Evolutionary conservation across 2,113 vertebrate species (phyloP).

Genomic region (Hippopotamus amphibius): DNA sequence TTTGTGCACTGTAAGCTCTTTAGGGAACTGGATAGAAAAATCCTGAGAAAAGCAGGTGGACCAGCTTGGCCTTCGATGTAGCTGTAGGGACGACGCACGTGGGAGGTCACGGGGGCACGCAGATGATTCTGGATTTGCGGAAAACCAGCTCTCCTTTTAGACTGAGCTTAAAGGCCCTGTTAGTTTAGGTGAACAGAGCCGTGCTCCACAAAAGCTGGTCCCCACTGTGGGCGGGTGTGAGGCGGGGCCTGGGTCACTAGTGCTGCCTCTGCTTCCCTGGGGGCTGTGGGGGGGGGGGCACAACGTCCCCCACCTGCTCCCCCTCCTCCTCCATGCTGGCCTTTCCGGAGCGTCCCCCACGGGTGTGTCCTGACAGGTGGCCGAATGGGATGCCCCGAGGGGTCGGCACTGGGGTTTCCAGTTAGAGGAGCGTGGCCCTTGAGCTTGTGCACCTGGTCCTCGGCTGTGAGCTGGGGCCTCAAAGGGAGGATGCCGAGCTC

Average conservation of each 20-base stretch:
- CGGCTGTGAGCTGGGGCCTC: not conserved
- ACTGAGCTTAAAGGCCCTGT: not conserved
- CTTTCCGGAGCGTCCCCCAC: not conserved
- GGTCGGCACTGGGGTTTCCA: not conserved
- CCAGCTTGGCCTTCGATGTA: fast-evolving
- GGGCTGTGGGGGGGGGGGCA: not conserved
- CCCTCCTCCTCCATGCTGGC: not conserved
- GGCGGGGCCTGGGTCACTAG: not conserved
- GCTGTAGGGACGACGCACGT: not conserved
- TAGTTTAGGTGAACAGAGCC: not conserved
- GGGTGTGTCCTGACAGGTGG: not conserved
- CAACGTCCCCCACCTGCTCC: not conserved
- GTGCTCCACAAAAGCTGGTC: not conserved
- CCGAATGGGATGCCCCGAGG: not conserved
- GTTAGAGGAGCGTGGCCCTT: not conserved
- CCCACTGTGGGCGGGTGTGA: not conserved
- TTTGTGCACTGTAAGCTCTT: not conserved
- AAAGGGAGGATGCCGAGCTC: not conserved
- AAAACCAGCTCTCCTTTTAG: not conserved
- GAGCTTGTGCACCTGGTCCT: not conserved
- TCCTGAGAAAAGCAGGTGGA: not conserved
- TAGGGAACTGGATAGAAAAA: not conserved
- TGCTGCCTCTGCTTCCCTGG: not conserved
- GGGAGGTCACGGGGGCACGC: not conserved
- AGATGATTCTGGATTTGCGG: not conserved